Conservation (phyloP, 2,888 invertebrate species). For the Physocephala rufipes region DNA sequence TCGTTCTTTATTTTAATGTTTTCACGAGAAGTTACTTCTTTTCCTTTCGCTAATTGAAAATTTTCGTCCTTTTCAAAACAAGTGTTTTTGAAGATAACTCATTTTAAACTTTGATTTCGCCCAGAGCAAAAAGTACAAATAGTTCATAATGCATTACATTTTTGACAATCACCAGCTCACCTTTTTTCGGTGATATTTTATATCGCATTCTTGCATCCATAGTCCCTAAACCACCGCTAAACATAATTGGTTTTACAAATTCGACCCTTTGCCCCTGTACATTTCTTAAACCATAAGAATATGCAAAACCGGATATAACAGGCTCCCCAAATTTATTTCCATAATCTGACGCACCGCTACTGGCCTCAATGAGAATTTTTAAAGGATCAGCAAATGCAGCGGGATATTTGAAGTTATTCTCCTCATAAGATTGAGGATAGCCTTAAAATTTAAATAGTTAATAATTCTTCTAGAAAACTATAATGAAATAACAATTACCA, state of each 20-base stretch:
- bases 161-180: too few species aligned
- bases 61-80: too few species aligned
- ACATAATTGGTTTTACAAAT: conserved; percentile 99
- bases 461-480: not conserved
- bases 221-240: conserved; percentile 94
- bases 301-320: conserved; percentile 87
- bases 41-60: too few species aligned
- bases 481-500: conserved; percentile 69
- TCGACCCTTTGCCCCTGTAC: conserved; percentile 78
- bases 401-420: conserved; percentile 78
- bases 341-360: conserved; percentile 98
- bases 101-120: too few species aligned
- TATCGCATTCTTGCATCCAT: conserved; percentile 84
- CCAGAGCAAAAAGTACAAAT: too few species aligned
- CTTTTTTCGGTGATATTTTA: conserved; percentile 79
- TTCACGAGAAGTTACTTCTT: not conserved
- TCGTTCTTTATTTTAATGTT: not conserved
- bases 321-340: conserved; percentile 99
- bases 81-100: too few species aligned
- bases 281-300: conserved; percentile 85
- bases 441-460: conserved; percentile 67
- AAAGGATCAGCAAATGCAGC: conserved; percentile 88
- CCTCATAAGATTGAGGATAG: conserved; percentile 90
- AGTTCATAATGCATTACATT: too few species aligned
- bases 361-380: conserved; percentile 92